Base-by-base conservation (phyloP, 2,888 invertebrate genomes). In the Ligdia adustata region DNA sequence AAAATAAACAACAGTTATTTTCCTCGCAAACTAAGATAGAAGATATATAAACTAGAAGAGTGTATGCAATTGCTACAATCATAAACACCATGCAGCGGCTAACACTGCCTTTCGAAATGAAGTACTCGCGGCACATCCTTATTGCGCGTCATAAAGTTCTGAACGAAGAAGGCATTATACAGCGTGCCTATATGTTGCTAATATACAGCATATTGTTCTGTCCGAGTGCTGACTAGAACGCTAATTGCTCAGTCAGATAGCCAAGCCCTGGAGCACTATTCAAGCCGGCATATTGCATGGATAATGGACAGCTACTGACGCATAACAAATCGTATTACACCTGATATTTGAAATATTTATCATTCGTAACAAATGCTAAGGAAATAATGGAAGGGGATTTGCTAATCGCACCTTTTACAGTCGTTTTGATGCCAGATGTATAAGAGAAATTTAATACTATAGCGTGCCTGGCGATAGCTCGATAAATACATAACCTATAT, bases 311-410 rank as follows among this genome's bases (percentile, higher is more conserved):
- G 27, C 40, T 44, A 55, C 48, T 62, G 56, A 55, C 51, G 63
- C 62, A 55, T 54, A 57, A 37, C 54, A 50, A 60, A 52, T 52
- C 22, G 43, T 27, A 32, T 34, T 35, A 28, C 44, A 42, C 18
- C 5, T 38, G 14, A 42, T 22, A 44, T 35, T 42, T 16, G 28
- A 33, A 47, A 41, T 38, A 40, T 50, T 50, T 26, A 29, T 22
- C 29, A 20, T 9, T 35, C 4, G 31, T 40, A 33, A 15, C 18
- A 12, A 52, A 29, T 11, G 12, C 22, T 32, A 34, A 27, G 22
- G n/a, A 29, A 28, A 28, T 31, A 13, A 12, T 43, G 2, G 7
- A 7, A 33, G 1, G 13, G 14, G 11, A 7, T 40, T 31, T 22
- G 22, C 22, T 22, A 13, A 38, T 38, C 27, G 26, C 13, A 1